Conservation (phyloP, 2,888 invertebrate genomes). For the Zonitis immaculata region DNA sequence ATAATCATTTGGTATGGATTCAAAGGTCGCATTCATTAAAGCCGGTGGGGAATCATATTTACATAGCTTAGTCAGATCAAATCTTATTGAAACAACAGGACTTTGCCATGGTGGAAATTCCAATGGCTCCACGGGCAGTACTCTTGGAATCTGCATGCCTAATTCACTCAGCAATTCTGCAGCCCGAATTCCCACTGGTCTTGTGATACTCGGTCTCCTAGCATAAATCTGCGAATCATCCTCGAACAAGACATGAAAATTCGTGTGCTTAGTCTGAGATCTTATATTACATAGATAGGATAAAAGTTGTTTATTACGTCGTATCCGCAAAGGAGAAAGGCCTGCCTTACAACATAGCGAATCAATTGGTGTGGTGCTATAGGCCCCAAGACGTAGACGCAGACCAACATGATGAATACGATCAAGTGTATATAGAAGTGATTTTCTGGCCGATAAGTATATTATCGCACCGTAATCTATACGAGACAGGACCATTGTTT, state of each 20-base stretch:
- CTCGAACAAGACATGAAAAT: neutral
- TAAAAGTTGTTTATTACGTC: neutral
- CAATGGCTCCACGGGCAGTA: neutral
- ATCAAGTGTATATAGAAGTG: neutral
- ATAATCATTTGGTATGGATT: no score
- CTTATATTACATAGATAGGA: neutral
- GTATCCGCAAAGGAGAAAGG: neutral
- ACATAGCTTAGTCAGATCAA: neutral
- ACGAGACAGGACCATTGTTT: neutral
- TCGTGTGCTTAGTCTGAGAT: neutral
- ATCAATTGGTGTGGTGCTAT: neutral
- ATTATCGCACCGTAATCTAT: neutral
- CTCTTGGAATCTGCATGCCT: neutral
- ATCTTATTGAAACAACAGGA: neutral
- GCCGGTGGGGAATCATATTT: neutral
- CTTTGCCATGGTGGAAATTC: neutral
- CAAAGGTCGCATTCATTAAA: neutral
- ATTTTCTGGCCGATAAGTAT: neutral
- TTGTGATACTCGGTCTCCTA: neutral
- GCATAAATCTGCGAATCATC: neutral
- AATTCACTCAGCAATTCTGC: neutral
- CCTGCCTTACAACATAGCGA: neutral
- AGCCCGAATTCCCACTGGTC: neutral
- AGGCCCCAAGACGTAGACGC: neutral
- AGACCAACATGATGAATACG: neutral